A percentile compares a stretch with the other conserved stretches of the same genome.
phyloP scores from a whole-genome alignment of 2,113 vertebrate genomes.

The Ciconia maguari region DNA sequence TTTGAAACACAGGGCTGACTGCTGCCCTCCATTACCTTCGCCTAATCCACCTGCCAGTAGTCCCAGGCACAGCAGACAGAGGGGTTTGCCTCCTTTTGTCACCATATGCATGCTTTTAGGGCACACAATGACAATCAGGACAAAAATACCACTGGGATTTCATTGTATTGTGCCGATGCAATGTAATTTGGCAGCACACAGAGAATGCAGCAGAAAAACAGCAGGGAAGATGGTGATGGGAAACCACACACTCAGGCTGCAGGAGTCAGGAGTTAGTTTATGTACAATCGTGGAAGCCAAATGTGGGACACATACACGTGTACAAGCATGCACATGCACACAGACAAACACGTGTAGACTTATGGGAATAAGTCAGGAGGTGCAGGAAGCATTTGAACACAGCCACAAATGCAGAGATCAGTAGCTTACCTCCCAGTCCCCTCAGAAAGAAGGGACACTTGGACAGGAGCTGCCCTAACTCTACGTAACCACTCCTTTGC shows the following conservation, averaged over 20 bases:
- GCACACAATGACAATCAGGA: constrained; percentile 36
- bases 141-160: constrained; percentile 47
- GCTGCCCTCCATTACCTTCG: not conserved
- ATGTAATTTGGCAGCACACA: constrained; percentile 39
- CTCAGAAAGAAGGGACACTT: not conserved
- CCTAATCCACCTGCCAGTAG: constrained; percentile 1
- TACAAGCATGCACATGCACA: not conserved
- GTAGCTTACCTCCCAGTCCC: not conserved
- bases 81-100: constrained; percentile 23
- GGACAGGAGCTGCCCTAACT: not conserved
- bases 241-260: not conserved
- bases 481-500: not conserved
- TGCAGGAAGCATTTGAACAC: not conserved
- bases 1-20: not conserved
- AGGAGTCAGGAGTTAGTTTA: not conserved
- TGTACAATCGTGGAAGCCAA: not conserved
- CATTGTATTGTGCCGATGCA: not conserved
- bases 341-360: fast-evolving
- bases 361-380: not conserved
- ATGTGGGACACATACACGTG: not conserved
- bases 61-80: not conserved
- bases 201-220: constrained; percentile 36
- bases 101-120: constrained; percentile 36
- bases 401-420: not conserved
- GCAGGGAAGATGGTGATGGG: not conserved